These are phyloP conservation scores for Cochlearius cochlearius DNA, from an alignment of 2,113 vertebrate species.

Conservation along the genomic window DNA sequence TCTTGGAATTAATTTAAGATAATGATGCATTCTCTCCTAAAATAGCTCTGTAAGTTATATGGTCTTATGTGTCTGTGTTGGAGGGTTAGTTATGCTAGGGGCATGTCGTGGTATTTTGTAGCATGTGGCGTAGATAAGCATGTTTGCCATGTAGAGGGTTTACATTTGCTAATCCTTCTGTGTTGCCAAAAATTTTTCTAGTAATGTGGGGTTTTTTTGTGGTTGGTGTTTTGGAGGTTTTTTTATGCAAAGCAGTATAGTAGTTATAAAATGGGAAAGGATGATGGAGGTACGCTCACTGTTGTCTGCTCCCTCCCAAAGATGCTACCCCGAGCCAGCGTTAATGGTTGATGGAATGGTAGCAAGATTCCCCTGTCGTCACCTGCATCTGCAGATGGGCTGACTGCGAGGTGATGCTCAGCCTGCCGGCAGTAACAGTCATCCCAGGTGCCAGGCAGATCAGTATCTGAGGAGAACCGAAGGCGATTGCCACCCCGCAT, in stretches of 20 bases:
- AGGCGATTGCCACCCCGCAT: background rate
- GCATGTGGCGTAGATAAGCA: background rate
- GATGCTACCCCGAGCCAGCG: background rate
- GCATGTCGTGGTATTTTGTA: rapidly evolving
- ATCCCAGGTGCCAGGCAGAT: background rate
- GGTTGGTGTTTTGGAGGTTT: too few relatives aligned
- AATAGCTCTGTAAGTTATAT: background rate
- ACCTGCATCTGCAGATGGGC: background rate
- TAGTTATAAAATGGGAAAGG: background rate
- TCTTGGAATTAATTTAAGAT: background rate
- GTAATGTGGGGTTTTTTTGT: background rate
- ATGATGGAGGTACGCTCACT: background rate
- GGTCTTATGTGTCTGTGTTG: too few relatives aligned
- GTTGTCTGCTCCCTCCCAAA: rapidly evolving
- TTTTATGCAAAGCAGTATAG: background rate
- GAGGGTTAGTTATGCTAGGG: background rate
- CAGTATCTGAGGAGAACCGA: background rate
- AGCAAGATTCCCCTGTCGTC: rapidly evolving
- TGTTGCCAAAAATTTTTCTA: background rate
- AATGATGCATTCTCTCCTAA: background rate
- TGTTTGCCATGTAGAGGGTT: background rate
- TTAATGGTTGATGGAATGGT: rapidly evolving
- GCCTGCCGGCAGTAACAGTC: background rate
- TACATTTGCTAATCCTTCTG: background rate
- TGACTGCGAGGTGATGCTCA: background rate